A percentile compares a stretch with the other conserved stretches of the same genome.
Conservation (phyloP, 2,797 vertebrate genomes). For the Parotocinclus haroldoi region DNA sequence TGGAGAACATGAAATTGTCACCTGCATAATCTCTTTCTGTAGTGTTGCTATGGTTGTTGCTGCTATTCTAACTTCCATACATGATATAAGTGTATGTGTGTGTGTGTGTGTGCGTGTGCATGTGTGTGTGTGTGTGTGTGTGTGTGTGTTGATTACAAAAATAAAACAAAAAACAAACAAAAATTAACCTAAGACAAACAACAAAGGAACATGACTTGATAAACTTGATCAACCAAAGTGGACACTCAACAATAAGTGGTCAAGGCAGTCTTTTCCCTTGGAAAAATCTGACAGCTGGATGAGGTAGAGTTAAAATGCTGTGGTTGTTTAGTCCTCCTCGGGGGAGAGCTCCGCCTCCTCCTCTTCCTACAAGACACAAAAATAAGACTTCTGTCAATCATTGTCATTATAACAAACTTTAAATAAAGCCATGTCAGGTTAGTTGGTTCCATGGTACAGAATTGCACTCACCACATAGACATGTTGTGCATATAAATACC, state of each 20-base stretch:
- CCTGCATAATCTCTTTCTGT: too few species aligned
- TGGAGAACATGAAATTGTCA: too few species aligned
- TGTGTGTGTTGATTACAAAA: conserved; percentile 63
- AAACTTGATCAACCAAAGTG: conserved; percentile 68
- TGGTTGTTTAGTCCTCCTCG: conserved; percentile 83
- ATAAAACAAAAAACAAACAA: conserved; percentile 55
- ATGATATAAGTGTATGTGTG: too few species aligned
- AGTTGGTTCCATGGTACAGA: too few species aligned
- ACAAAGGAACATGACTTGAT: conserved; percentile 54
- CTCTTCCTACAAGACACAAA: conserved; percentile 79
- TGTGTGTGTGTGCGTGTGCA: too few species aligned
- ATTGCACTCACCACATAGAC: too few species aligned
- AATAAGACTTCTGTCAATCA: conserved; percentile 40
- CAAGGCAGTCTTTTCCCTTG: conserved; percentile 90
- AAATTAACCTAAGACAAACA: conserved; percentile 42
- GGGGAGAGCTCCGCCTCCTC: conserved; percentile 84
- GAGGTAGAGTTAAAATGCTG: conserved; percentile 88
- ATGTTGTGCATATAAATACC: too few species aligned
- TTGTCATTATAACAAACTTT: not conserved
- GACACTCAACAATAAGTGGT: conserved; percentile 89
- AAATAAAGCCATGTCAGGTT: too few species aligned
- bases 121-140: conserved; percentile 69
- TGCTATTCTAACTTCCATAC: too few species aligned
- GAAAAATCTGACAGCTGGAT: conserved; percentile 90
- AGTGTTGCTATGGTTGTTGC: conserved; percentile 9